phyloP scores from a whole-genome alignment of 1,140 invertebrate genomes.

The Hypothenemus hampei region DNA sequence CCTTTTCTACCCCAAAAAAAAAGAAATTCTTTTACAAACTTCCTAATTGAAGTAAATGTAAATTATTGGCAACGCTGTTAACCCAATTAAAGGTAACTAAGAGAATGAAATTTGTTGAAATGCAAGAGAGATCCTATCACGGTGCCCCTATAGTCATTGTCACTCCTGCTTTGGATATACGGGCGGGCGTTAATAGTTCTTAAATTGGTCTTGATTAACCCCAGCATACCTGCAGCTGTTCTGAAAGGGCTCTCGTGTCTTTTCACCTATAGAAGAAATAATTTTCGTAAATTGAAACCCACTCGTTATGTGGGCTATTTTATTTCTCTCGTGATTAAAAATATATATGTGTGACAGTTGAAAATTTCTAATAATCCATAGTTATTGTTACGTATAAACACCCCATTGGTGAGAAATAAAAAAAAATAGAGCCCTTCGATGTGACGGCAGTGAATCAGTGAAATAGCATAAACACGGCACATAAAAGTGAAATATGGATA shows the following conservation, averaged over 20 bases:
- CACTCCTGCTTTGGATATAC: conserved; percentile 26
- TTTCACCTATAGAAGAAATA: too few species aligned
- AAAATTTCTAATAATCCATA: neutral
- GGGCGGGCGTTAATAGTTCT: conserved; percentile 41
- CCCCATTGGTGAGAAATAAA: conserved; percentile 23
- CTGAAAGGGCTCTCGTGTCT: conserved; percentile 21
- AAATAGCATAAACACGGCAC: conserved; percentile 28
- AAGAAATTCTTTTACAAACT: too few species aligned
- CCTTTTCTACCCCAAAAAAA: too few species aligned
- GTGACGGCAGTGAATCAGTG: conserved; percentile 30
- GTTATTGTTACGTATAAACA: conserved; percentile 17
- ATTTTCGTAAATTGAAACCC: too few species aligned
- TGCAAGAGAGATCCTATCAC: conserved; percentile 32
- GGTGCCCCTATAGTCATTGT: conserved; percentile 34
- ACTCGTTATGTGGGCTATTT: too few species aligned
- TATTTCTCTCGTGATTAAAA: too few species aligned
- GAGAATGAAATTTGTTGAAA: conserved; percentile 13
- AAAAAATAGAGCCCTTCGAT: conserved; percentile 25
- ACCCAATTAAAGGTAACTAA: conserved; percentile 14
- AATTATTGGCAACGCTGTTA: conserved; percentile 1
- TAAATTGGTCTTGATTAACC: conserved; percentile 43
- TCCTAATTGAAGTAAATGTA: conserved; percentile 17
- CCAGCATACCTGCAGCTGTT: conserved; percentile 43
- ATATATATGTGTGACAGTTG: too few species aligned
- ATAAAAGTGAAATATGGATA: conserved; percentile 31